Conservation (phyloP, 1,140 invertebrate species). For the Cataglyphis hispanica region DNA sequence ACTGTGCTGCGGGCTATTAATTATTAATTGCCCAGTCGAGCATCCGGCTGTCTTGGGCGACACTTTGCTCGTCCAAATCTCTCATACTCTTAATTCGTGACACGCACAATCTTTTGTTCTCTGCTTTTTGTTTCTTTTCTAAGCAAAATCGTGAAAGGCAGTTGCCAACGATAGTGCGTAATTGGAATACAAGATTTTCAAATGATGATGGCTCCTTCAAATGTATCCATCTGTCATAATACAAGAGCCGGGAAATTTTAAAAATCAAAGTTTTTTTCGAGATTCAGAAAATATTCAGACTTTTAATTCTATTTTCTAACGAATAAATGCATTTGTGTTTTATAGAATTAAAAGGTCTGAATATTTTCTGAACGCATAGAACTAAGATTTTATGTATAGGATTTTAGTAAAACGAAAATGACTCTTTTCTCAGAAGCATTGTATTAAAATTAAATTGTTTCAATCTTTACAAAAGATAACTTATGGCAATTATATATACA, state of each 20-base stretch:
- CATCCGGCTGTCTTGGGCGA: conserved; percentile 79
- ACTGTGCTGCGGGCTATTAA: conserved; percentile 75
- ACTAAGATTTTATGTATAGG: not conserved
- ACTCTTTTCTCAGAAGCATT: not conserved
- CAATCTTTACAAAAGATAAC: not conserved
- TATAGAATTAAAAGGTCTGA: too few relatives aligned
- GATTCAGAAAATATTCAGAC: not conserved
- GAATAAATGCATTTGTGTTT: too few relatives aligned
- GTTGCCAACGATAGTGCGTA: not conserved
- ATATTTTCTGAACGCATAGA: too few relatives aligned
- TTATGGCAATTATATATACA: not conserved
- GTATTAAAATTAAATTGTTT: not conserved
- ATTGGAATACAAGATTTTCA: not conserved
- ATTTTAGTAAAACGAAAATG: not conserved
- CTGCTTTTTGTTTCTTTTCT: not conserved
- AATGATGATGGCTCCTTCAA: not conserved
- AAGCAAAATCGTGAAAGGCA: not conserved
- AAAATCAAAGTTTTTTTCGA: not conserved
- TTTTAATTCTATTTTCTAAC: not conserved
- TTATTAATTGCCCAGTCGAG: conserved; percentile 77
- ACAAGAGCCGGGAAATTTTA: not conserved
- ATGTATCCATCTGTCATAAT: not conserved
- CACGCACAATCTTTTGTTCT: conserved; percentile 22
- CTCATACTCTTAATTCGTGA: not conserved
- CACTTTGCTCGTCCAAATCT: conserved; percentile 73